phyloP scores from a whole-genome alignment of 2,888 invertebrate species.

The Megaustenia siamemsis region DNA sequence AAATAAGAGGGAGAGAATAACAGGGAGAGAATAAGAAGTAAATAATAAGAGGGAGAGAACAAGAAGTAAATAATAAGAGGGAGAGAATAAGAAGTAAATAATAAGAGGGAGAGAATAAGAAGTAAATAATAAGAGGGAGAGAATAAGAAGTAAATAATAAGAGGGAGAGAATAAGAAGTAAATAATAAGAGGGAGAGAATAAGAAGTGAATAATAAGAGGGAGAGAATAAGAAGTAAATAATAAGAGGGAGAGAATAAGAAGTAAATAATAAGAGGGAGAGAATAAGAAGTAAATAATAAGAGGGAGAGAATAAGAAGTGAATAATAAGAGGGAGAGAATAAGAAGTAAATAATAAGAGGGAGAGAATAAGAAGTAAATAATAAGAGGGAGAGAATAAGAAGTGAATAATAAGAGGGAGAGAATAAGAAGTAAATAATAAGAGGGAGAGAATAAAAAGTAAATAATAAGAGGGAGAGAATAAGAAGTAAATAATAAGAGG shows the following conservation, averaged over 20 bases:
- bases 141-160: neutral
- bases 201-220: neutral
- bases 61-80: neutral
- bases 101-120: neutral
- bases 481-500: neutral
- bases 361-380: neutral
- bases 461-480: neutral
- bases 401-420: too few species aligned
- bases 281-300: too few species aligned
- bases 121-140: neutral
- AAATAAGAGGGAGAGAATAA: neutral
- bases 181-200: too few species aligned
- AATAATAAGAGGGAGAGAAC: neutral
- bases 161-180: neutral
- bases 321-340: neutral
- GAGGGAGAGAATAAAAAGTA: constrained; percentile 11
- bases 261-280: neutral
- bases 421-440: neutral
- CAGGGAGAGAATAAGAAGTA: neutral
- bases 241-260: neutral
- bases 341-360: neutral
- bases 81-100: neutral
- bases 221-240: neutral
- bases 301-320: too few species aligned
- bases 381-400: neutral